A percentile compares a stretch with the other conserved stretches of the same genome.
These are phyloP conservation scores for Drosophila meridiana DNA, from an alignment of 2,888 invertebrate species.

Conservation along the genomic window DNA sequence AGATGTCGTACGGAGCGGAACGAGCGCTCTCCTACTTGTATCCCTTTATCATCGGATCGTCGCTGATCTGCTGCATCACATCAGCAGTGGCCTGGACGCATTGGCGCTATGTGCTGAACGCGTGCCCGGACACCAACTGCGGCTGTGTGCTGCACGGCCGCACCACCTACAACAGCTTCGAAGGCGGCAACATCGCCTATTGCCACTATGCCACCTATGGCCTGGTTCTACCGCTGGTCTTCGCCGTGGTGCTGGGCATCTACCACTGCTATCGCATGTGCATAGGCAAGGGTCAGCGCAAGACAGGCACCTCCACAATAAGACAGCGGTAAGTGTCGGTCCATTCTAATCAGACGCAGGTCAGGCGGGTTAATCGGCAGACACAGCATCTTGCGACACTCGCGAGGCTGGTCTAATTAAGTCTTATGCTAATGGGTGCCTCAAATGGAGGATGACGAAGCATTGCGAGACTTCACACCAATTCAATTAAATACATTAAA, in stretches of 20 bases:
- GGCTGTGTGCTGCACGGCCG: constrained; percentile 89
- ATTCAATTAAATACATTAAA: constrained; percentile 44
- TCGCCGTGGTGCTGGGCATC: constrained; percentile 88
- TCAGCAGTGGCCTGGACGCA: constrained; percentile 89
- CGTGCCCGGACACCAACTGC: constrained; percentile 89
- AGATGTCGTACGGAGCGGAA: constrained; percentile 83
- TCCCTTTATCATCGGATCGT: constrained; percentile 80
- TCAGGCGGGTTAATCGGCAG: constrained; percentile 70
- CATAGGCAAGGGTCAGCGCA: constrained; percentile 86
- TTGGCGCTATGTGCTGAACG: constrained; percentile 88
- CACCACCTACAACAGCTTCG: constrained; percentile 88
- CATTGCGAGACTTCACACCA: constrained; percentile 26
- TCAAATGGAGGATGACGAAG: constrained; percentile 48
- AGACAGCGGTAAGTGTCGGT: constrained; percentile 81
- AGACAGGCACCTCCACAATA: constrained; percentile 82
- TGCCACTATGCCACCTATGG: constrained; percentile 90
- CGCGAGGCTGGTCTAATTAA: constrained; percentile 50
- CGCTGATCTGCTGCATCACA: constrained; percentile 82
- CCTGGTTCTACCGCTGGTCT: constrained; percentile 88
- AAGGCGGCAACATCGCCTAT: constrained; percentile 88
- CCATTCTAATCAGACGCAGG: constrained; percentile 55
- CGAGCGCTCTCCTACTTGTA: constrained; percentile 82
- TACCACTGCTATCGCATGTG: constrained; percentile 90
- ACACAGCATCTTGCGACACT: constrained; percentile 42
- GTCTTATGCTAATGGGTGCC: constrained; percentile 65